Evolutionary conservation across 2,797 vertebrate species (phyloP).

Genomic region (Gallinago nigripennis): DNA sequence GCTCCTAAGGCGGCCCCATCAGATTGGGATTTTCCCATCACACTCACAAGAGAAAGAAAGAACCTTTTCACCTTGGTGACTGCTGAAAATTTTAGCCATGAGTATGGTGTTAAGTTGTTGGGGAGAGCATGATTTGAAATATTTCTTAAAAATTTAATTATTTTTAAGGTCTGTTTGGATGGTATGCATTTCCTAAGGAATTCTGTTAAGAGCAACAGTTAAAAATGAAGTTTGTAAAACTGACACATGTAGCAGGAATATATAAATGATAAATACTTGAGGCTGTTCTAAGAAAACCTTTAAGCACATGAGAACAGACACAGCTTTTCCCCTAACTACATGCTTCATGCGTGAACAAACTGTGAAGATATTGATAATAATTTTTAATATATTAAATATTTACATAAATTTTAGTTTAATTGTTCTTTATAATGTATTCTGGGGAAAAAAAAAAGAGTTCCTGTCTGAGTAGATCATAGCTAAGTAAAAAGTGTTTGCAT

Average conservation of each 20-base stretch:
- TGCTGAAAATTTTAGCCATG: background rate
- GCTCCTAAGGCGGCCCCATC: background rate
- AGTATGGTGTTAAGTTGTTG: background rate
- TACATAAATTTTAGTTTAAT: background rate
- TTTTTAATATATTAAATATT: background rate
- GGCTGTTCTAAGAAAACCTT: background rate
- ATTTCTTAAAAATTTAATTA: background rate
- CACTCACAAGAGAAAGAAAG: background rate
- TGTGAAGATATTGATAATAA: background rate
- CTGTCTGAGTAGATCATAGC: background rate
- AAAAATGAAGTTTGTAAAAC: background rate
- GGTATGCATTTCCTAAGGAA: background rate
- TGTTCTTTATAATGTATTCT: background rate
- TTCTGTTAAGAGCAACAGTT: background rate
- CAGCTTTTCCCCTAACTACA: background rate
- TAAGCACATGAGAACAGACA: background rate
- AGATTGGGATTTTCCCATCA: background rate
- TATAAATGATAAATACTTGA: background rate
- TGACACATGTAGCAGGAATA: background rate
- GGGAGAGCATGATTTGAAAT: background rate
- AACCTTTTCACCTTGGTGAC: background rate
- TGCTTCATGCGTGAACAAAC: background rate
- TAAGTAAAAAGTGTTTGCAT: background rate
- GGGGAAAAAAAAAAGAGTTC: background rate
- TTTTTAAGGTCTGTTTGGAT: background rate